A percentile compares a stretch with the other conserved stretches of the same genome.
phyloP scores from a whole-genome alignment of 2,113 vertebrate genomes.

The Merops nubicus region DNA sequence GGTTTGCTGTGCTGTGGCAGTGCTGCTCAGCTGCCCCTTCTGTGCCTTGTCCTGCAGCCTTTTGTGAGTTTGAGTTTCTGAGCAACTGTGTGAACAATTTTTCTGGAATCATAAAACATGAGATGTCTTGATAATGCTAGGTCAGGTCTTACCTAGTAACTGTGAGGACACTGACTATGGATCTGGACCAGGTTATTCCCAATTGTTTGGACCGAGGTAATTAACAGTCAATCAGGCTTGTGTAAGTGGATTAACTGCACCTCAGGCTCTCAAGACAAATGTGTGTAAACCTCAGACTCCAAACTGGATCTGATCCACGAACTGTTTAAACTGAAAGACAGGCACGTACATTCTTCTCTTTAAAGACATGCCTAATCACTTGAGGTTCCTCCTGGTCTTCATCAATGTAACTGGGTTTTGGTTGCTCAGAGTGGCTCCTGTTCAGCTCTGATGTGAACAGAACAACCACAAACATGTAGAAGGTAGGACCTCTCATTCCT shows the following conservation, averaged over 20 bases:
- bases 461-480: not conserved
- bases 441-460: not conserved
- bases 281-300: not conserved
- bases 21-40: not conserved
- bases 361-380: accelerated
- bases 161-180: not conserved
- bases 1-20: not conserved
- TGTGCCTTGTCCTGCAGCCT: not conserved
- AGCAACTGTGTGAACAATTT: not conserved
- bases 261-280: not conserved
- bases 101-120: not conserved
- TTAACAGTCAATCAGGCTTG: not conserved
- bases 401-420: no score
- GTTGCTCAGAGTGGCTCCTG: not conserved
- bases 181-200: not conserved
- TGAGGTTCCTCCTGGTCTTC: not conserved
- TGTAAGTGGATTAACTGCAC: not conserved
- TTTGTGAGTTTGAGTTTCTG: not conserved
- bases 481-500: not conserved
- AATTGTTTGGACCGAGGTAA: not conserved
- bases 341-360: not conserved
- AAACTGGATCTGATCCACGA: not conserved
- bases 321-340: not conserved
- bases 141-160: not conserved
- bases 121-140: not conserved